These are phyloP conservation scores for Hypolimnas misippus DNA, from an alignment of 2,888 invertebrate genomes.

Conservation along the genomic window DNA sequence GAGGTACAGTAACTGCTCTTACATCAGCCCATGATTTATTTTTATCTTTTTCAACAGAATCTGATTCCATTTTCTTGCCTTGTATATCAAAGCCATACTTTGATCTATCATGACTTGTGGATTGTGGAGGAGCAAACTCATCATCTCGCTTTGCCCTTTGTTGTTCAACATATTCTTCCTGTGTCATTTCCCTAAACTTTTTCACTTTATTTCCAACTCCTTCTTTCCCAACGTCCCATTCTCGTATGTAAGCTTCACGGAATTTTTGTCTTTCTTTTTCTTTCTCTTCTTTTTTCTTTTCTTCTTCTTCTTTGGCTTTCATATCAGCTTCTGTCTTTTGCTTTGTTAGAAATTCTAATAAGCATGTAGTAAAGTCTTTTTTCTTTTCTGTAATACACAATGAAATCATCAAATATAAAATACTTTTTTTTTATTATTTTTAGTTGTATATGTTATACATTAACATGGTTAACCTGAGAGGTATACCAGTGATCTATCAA, in stretches of 20 bases:
- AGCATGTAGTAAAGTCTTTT: slow-evolving; percentile 69
- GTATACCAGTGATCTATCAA: no score
- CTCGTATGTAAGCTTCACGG: slow-evolving; percentile 84
- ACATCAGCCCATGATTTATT: slow-evolving; percentile 70
- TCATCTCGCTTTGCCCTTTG: slow-evolving; percentile 87
- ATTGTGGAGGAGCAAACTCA: slow-evolving; percentile 91
- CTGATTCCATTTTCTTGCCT: slow-evolving; percentile 56
- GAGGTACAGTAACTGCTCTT: slow-evolving; percentile 58
- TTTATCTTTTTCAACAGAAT: slow-evolving; percentile 31
- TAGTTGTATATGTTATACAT: no score
- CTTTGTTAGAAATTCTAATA: slow-evolving; percentile 74
- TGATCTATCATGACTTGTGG: slow-evolving; percentile 49
- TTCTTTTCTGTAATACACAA: slow-evolving; percentile 61
- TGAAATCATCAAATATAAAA: neutral
- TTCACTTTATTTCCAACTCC: slow-evolving; percentile 78
- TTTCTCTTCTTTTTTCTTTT: slow-evolving; percentile 62
- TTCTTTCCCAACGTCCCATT: slow-evolving; percentile 90
- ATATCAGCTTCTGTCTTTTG: slow-evolving; percentile 78
- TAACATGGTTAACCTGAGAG: no score
- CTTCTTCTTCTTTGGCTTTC: slow-evolving; percentile 70
- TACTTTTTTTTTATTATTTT: no score
- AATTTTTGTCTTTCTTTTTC: slow-evolving; percentile 79
- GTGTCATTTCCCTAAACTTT: slow-evolving; percentile 85
- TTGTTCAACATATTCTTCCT: slow-evolving; percentile 91
- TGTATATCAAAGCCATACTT: slow-evolving; percentile 60